Evolutionary conservation across 2,113 vertebrate genomes (phyloP).

Genomic region (Danionella cerebrum): DNA sequence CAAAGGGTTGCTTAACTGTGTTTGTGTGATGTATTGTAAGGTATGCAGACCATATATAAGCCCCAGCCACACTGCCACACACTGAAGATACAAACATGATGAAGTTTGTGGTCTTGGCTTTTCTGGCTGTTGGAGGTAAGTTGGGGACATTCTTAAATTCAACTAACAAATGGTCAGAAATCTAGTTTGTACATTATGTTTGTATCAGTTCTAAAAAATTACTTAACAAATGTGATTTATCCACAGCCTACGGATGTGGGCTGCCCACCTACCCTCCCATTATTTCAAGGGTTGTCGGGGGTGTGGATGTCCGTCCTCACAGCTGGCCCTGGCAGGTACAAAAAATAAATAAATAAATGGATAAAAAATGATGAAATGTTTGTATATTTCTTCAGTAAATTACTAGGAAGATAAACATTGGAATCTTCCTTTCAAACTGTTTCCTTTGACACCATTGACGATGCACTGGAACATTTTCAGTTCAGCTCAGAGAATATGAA

Average conservation of each 20-base stretch:
- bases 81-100: constrained; percentile 47
- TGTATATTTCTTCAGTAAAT: too few relatives aligned
- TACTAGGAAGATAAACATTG: too few relatives aligned
- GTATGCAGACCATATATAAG: constrained; percentile 49
- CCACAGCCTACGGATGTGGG: constrained; percentile 63
- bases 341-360: background rate
- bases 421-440: too few relatives aligned
- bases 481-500: too few relatives aligned
- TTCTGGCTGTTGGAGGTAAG: constrained; percentile 65
- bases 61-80: background rate
- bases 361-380: too few relatives aligned
- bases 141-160: too few relatives aligned
- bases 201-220: too few relatives aligned
- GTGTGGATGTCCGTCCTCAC: constrained; percentile 57
- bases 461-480: too few relatives aligned
- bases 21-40: background rate
- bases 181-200: too few relatives aligned
- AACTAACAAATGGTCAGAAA: too few relatives aligned
- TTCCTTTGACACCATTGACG: too few relatives aligned
- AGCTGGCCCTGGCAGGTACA: constrained; percentile 75
- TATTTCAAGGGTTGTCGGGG: constrained; percentile 60
- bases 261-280: constrained; percentile 54
- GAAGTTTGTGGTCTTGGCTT: constrained; percentile 60
- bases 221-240: too few relatives aligned
- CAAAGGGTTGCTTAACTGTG: constrained; percentile 2